A percentile compares a stretch with the other conserved stretches of the same genome.
Conservation (phyloP, 2,888 invertebrate genomes). For the Hyposoter didymator region DNA sequence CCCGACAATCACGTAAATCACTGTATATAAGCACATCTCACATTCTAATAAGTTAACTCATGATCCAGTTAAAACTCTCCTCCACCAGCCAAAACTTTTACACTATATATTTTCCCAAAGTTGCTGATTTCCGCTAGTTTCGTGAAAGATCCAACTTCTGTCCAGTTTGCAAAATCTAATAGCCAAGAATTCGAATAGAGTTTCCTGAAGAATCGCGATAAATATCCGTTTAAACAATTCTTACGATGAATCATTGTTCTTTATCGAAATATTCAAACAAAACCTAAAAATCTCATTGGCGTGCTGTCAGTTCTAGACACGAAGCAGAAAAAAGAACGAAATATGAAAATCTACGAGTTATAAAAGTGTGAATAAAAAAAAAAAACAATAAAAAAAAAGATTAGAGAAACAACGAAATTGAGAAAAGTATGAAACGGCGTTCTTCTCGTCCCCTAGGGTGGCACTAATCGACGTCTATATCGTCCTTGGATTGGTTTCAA, state of each 20-base stretch:
- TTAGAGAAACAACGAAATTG: neutral
- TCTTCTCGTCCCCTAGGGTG: neutral
- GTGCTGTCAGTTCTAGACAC: neutral
- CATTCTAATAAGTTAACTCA: constrained; percentile 43
- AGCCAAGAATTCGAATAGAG: neutral
- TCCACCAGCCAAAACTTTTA: constrained; percentile 5
- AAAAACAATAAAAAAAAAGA: too few species aligned
- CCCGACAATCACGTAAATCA: constrained; percentile 38
- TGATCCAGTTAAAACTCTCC: constrained; percentile 5
- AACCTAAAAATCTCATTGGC: neutral
- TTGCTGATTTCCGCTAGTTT: neutral
- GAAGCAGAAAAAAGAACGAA: neutral
- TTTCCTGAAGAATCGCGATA: neutral
- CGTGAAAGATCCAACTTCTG: neutral
- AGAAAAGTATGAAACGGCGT: neutral
- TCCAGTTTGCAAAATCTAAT: neutral
- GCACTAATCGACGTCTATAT: neutral
- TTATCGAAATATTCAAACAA: neutral
- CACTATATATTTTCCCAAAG: neutral
- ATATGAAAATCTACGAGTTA: neutral
- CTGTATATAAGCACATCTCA: constrained; percentile 12
- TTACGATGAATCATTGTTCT: neutral
- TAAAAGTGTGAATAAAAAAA: neutral
- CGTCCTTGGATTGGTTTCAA: neutral
- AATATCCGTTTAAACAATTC: neutral